Evolutionary conservation across 1,140 invertebrate species (phyloP).

Genomic region (Acyrthosiphon pisum): DNA sequence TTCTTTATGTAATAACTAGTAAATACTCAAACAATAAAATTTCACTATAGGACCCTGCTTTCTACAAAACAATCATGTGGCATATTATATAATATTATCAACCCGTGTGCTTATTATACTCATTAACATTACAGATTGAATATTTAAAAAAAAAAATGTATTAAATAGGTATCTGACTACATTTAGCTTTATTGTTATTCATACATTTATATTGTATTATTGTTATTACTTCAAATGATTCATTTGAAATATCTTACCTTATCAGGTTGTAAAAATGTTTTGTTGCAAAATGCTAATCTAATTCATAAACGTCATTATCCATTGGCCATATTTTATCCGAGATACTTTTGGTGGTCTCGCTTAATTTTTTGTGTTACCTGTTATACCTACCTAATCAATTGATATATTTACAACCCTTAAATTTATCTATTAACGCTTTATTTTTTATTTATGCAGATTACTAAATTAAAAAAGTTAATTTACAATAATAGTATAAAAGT

Average conservation of each 20-base stretch:
- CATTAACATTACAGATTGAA: too few relatives aligned
- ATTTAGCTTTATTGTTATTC: conserved; percentile 22
- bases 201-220: not conserved
- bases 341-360: not conserved
- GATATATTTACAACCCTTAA: not conserved
- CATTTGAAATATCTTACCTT: not conserved
- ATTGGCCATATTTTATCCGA: not conserved
- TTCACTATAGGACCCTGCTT: not conserved
- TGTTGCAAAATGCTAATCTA: not conserved
- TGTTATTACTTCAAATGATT: not conserved
- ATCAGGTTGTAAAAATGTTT: not conserved
- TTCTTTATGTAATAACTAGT: not conserved
- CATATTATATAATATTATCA: too few relatives aligned
- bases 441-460: not conserved
- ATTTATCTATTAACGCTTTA: not conserved
- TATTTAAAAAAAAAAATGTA: too few relatives aligned
- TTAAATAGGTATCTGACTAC: too few relatives aligned
- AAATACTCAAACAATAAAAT: not conserved
- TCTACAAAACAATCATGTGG: not conserved
- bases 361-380: not conserved
- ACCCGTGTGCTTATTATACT: too few relatives aligned
- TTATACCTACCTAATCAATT: not conserved
- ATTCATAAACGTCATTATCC: not conserved
- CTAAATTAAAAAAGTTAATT: not conserved
- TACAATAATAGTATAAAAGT: not conserved